These are phyloP conservation scores for Drosophila simulans DNA, from an alignment of 1,140 invertebrate species.

Conservation along the genomic window DNA sequence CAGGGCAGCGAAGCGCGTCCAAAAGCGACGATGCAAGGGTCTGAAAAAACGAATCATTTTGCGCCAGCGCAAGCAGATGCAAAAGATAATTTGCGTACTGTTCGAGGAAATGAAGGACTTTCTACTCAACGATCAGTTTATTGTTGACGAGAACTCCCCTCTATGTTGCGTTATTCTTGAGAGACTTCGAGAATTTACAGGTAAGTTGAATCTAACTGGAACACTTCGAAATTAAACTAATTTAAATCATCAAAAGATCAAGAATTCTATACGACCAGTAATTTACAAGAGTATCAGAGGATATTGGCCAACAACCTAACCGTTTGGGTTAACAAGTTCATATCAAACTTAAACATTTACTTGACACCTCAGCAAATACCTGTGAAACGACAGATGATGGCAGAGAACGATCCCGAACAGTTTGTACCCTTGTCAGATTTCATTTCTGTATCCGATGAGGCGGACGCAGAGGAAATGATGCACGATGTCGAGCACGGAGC, in stretches of 20 bases:
- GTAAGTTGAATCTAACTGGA: constrained; percentile 24
- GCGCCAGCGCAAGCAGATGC: constrained; percentile 75
- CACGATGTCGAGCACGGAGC: constrained; percentile 12
- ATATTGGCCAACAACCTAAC: constrained; percentile 77
- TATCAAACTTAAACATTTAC: constrained; percentile 79
- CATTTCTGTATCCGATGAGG: constrained; percentile 60
- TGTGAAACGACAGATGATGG: constrained; percentile 36
- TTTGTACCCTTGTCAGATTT: constrained; percentile 73
- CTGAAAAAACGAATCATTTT: constrained; percentile 63
- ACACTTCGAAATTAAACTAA: neutral
- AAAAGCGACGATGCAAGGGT: constrained; percentile 55
- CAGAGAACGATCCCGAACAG: constrained; percentile 52
- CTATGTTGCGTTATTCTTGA: constrained; percentile 71
- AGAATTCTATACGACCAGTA: constrained; percentile 79
- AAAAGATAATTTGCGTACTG: constrained; percentile 74
- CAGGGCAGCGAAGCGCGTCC: constrained; percentile 41
- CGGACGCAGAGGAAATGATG: constrained; percentile 44
- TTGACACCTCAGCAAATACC: constrained; percentile 59
- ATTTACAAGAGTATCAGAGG: constrained; percentile 73
- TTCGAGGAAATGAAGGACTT: constrained; percentile 83
- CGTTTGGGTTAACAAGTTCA: constrained; percentile 84
- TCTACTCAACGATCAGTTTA: constrained; percentile 75
- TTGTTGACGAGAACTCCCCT: constrained; percentile 72
- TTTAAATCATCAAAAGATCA: constrained; percentile 52
- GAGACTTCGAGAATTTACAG: constrained; percentile 72